Percentiles rank a stretch among this genome's conserved stretches.
These are phyloP conservation scores for Melanotus villosus DNA, from an alignment of 2,888 invertebrate species.

Conservation along the genomic window DNA sequence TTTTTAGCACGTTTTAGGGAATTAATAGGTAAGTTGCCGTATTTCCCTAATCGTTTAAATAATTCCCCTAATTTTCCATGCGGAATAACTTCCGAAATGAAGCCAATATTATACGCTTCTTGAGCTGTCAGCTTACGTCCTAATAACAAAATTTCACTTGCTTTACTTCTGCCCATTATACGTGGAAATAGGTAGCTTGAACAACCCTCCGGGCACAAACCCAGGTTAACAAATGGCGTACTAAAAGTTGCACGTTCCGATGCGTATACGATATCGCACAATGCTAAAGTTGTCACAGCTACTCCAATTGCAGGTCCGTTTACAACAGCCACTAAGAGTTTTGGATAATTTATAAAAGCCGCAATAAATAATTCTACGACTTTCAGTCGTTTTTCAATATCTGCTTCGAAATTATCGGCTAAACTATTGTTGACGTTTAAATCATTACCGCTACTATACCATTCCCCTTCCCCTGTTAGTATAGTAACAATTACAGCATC, in stretches of 20 bases:
- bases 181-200: slow-evolving; percentile 88
- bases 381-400: slow-evolving; percentile 20
- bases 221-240: slow-evolving; percentile 89
- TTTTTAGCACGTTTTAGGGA: slow-evolving; percentile 80
- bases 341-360: slow-evolving; percentile 88
- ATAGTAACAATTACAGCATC: slow-evolving; percentile 78
- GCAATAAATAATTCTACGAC: slow-evolving; percentile 72
- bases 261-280: slow-evolving; percentile 92
- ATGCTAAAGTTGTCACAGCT: slow-evolving; percentile 84
- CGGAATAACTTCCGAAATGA: slow-evolving; percentile 86
- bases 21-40: slow-evolving; percentile 72
- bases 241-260: slow-evolving; percentile 87
- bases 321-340: slow-evolving; percentile 87
- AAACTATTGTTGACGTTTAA: slow-evolving; percentile 59
- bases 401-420: not conserved
- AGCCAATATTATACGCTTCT: slow-evolving; percentile 84
- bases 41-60: slow-evolving; percentile 72
- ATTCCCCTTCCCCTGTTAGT: slow-evolving; percentile 85
- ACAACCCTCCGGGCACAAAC: slow-evolving; percentile 91
- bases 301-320: slow-evolving; percentile 97
- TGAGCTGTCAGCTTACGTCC: slow-evolving; percentile 83
- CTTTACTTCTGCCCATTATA: slow-evolving; percentile 87
- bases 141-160: slow-evolving; percentile 69
- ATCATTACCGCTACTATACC: slow-evolving; percentile 91
- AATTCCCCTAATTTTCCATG: slow-evolving; percentile 72